Conservation (phyloP, 2,113 vertebrate species). For the Onychostoma macrolepis region DNA sequence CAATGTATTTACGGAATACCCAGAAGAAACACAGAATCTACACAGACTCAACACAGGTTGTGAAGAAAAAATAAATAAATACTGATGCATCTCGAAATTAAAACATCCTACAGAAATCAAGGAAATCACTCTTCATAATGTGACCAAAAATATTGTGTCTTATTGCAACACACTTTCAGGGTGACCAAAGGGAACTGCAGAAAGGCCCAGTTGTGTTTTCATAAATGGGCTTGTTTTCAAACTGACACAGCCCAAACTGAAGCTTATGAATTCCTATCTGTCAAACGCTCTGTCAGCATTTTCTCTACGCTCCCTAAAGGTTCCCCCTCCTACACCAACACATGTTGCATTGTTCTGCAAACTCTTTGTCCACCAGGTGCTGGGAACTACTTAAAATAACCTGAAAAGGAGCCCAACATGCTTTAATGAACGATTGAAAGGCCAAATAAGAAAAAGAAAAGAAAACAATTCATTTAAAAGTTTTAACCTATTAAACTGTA, state of each 20-base stretch:
- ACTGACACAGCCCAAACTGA: background rate
- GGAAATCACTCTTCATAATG: background rate
- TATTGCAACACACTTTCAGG: background rate
- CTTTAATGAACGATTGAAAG: background rate
- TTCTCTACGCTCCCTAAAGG: conserved; percentile 4
- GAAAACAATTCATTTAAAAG: background rate
- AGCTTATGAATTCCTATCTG: conserved; percentile 17
- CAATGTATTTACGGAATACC: background rate
- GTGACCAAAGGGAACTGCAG: background rate
- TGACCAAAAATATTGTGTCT: background rate
- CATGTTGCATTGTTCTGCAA: conserved; percentile 16
- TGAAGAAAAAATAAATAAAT: background rate
- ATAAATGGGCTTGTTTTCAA: background rate
- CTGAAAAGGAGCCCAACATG: background rate
- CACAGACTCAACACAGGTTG: background rate
- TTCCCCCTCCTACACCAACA: conserved; percentile 10
- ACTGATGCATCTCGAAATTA: background rate
- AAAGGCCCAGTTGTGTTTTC: background rate
- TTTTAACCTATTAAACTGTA: background rate
- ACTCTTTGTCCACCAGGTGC: conserved; percentile 11
- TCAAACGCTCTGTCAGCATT: conserved; percentile 23
- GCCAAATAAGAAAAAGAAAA: background rate
- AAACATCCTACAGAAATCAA: background rate
- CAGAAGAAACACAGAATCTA: background rate
- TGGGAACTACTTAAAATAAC: background rate